phyloP scores from a whole-genome alignment of 2,888 invertebrate genomes.

The Nemotelus nigrinus region DNA sequence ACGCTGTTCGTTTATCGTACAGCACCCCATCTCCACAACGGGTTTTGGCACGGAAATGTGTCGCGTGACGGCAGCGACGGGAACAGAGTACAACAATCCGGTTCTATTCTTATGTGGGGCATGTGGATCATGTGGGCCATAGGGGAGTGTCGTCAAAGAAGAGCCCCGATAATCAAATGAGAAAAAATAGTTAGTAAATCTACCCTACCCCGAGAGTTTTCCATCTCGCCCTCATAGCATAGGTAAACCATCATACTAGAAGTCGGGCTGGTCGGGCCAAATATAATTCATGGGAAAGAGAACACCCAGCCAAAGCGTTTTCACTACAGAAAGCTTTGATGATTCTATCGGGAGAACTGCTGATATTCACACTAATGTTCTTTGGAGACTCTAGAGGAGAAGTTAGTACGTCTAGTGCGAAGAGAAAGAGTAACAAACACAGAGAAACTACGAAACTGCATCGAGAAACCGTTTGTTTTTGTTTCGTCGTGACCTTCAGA shows the following conservation, averaged over 20 bases:
- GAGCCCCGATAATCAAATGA: background rate
- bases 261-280: no score
- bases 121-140: slow-evolving; percentile 19
- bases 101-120: slow-evolving; percentile 28
- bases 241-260: no score
- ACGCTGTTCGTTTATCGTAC: background rate
- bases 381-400: background rate
- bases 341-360: background rate
- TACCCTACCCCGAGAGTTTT: no score
- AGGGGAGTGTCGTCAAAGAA: slow-evolving; percentile 29
- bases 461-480: slow-evolving; percentile 47
- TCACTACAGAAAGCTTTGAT: no score
- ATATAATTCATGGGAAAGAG: no score
- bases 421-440: no score
- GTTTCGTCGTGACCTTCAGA: slow-evolving; percentile 66
- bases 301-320: no score
- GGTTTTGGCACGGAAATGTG: slow-evolving; percentile 21
- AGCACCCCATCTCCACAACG: background rate
- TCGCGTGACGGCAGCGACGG: slow-evolving; percentile 23
- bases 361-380: background rate
- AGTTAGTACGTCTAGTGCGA: background rate
- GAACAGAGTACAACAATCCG: background rate
- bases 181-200: no score
- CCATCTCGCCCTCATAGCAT: no score
- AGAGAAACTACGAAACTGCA: slow-evolving; percentile 27